Percentiles rank a stretch among this genome's conserved stretches.
Evolutionary conservation across 1,140 invertebrate genomes (phyloP).

Genomic region (Drosophila littoralis): DNA sequence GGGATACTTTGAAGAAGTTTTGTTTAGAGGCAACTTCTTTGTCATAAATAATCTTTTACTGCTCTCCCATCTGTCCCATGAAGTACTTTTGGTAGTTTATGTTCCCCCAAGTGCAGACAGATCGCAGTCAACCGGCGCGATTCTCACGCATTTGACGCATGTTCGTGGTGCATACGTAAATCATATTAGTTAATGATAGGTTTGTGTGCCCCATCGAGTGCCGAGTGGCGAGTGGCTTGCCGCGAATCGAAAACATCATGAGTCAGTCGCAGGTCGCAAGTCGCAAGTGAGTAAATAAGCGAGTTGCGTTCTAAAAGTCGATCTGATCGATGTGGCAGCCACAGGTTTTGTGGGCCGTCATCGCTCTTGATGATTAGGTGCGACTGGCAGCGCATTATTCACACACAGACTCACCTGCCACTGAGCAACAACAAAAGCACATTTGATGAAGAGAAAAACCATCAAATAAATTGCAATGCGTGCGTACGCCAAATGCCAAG

Average conservation of each 20-base stretch:
- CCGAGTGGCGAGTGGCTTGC: too few species aligned
- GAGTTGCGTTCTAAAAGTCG: constrained; percentile 14
- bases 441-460: constrained; percentile 51
- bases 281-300: constrained; percentile 1
- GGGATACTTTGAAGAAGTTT: too few species aligned
- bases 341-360: constrained; percentile 8
- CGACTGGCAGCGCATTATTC: constrained; percentile 39
- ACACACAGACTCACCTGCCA: constrained; percentile 19
- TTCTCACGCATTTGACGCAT: constrained; percentile 65
- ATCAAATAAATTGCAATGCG: constrained; percentile 20
- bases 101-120: too few species aligned
- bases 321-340: constrained; percentile 21
- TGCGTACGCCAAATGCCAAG: constrained; percentile 65
- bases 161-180: constrained; percentile 8
- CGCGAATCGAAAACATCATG: neutral
- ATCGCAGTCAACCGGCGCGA: neutral
- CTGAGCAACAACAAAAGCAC: neutral
- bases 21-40: too few species aligned
- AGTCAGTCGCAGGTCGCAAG: neutral
- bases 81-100: neutral
- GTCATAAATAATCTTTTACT: too few species aligned
- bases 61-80: neutral
- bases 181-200: constrained; percentile 6
- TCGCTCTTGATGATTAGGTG: constrained; percentile 55
- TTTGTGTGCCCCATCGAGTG: constrained; percentile 7